A percentile compares a stretch with the other conserved stretches of the same genome.
These are phyloP conservation scores for Agrochola lota DNA, from an alignment of 2,888 invertebrate genomes.

Conservation along the genomic window DNA sequence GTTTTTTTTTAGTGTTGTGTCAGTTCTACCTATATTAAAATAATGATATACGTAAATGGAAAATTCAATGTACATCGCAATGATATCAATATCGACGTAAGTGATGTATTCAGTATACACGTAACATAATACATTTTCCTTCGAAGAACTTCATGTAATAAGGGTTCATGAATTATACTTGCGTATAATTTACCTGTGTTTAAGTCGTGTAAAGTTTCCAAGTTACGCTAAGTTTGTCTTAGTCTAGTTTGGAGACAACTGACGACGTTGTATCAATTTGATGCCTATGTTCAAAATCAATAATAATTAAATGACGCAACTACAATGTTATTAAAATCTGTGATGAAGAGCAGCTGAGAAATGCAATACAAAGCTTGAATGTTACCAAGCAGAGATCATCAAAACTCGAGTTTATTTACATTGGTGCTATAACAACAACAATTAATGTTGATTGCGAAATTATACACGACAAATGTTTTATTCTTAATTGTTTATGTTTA, in stretches of 20 bases:
- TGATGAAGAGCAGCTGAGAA: constrained; percentile 61
- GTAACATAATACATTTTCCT: constrained; percentile 2
- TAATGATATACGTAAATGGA: constrained; percentile 44
- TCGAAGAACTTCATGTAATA: constrained; percentile 22
- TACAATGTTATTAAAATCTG: constrained; percentile 60
- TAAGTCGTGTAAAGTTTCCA: constrained; percentile 68
- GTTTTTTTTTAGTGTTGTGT: constrained; percentile 64
- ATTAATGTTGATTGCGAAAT: constrained; percentile 48
- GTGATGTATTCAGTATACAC: constrained; percentile 32
- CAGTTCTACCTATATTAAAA: constrained; percentile 46
- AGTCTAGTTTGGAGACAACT: constrained; percentile 73
- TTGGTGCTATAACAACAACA: constrained; percentile 66
- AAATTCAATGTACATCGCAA: constrained; percentile 10
- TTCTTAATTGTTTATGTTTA: constrained; percentile 50
- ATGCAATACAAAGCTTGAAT: constrained; percentile 48
- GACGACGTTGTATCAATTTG: constrained; percentile 52
- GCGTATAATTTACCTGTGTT: constrained; percentile 51
- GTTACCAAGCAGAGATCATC: constrained; percentile 41
- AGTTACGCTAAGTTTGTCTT: constrained; percentile 77
- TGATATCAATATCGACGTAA: constrained; percentile 18
- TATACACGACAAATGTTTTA: constrained; percentile 49
- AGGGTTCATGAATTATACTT: constrained; percentile 50
- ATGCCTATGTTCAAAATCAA: constrained; percentile 20
- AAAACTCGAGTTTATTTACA: constrained; percentile 60
- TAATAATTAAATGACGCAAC: constrained; percentile 49